These are phyloP conservation scores for Pseudomyrmex flavicornis DNA, from an alignment of 1,140 invertebrate genomes.

Conservation along the genomic window DNA sequence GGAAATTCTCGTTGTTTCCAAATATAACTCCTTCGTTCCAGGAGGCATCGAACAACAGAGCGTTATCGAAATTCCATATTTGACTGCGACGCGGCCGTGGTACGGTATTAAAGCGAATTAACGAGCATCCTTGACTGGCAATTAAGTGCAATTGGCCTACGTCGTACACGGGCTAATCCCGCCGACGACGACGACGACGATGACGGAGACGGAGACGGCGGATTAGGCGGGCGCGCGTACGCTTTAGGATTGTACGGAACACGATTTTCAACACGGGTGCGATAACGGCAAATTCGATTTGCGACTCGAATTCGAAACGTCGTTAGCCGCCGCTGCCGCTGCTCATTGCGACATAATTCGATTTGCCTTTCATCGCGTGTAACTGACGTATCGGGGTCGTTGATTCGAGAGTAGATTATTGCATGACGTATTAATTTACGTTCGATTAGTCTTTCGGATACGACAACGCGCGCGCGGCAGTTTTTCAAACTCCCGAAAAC, in stretches of 20 bases:
- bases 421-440: constrained; percentile 45
- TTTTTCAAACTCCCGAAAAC: constrained; percentile 17
- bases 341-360: constrained; percentile 54
- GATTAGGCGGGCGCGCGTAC: constrained; percentile 34
- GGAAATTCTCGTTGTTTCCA: constrained; percentile 38
- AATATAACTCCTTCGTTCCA: neutral
- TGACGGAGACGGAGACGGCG: neutral
- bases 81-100: constrained; percentile 10
- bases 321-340: constrained; percentile 38
- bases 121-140: constrained; percentile 53
- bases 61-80: constrained; percentile 59
- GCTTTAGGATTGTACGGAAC: constrained; percentile 19
- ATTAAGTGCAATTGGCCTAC: constrained; percentile 51
- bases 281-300: constrained; percentile 59
- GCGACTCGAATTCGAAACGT: constrained; percentile 58
- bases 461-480: neutral
- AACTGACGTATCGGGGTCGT: constrained; percentile 58
- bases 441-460: constrained; percentile 45
- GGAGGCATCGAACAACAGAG: neutral
- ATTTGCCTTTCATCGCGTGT: constrained; percentile 59
- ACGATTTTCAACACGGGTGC: constrained; percentile 42
- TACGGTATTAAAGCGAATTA: constrained; percentile 42
- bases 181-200: neutral
- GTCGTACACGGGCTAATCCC: constrained; percentile 39
- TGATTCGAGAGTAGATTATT: constrained; percentile 53